These are phyloP conservation scores for Palythoa grandiflora DNA, from an alignment of 92 coral and sea anemone genomes.

Conservation along the genomic window DNA sequence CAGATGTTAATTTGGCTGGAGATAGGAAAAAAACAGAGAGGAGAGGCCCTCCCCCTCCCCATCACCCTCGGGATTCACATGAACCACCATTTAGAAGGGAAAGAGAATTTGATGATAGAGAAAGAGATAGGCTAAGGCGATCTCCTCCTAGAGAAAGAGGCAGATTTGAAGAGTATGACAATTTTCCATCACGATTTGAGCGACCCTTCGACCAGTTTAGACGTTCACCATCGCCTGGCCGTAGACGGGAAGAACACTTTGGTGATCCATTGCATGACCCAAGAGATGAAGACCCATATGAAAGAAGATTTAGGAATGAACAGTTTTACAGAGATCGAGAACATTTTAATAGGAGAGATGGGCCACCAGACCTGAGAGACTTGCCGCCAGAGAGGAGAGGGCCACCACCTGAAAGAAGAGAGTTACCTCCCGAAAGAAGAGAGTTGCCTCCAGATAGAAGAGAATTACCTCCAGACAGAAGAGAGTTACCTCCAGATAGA, in stretches of 20 bases:
- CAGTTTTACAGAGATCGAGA: constrained; percentile 75
- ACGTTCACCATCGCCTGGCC: constrained; percentile 79
- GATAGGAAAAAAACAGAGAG: constrained; percentile 80
- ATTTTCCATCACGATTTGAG: constrained; percentile 84
- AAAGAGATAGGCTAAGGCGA: constrained; percentile 67
- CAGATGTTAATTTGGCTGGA: constrained; percentile 98
- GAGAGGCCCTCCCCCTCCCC: constrained; percentile 55
- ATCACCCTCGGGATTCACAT: constrained; percentile 64
- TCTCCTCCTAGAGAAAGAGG: constrained; percentile 85
- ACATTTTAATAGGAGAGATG: constrained; percentile 69
- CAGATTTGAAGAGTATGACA: constrained; percentile 75
- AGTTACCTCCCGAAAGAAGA: constrained; percentile 21
- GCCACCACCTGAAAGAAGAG: constrained; percentile 26
- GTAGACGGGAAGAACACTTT: constrained; percentile 68
- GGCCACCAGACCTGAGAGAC: constrained; percentile 22
- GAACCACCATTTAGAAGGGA: constrained; percentile 73
- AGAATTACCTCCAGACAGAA: constrained; percentile 8
- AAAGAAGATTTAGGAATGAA: constrained; percentile 89
- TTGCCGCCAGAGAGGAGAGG: constrained; percentile 42
- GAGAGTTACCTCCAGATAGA: constrained; percentile 3
- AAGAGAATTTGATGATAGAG: constrained; percentile 63
- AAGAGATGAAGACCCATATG: constrained; percentile 76
- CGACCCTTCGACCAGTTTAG: constrained; percentile 76
- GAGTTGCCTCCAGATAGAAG: neutral
- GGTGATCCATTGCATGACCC: constrained; percentile 70